These are phyloP conservation scores for Diorhabda elongata DNA, from an alignment of 1,140 invertebrate genomes.

Conservation along the genomic window DNA sequence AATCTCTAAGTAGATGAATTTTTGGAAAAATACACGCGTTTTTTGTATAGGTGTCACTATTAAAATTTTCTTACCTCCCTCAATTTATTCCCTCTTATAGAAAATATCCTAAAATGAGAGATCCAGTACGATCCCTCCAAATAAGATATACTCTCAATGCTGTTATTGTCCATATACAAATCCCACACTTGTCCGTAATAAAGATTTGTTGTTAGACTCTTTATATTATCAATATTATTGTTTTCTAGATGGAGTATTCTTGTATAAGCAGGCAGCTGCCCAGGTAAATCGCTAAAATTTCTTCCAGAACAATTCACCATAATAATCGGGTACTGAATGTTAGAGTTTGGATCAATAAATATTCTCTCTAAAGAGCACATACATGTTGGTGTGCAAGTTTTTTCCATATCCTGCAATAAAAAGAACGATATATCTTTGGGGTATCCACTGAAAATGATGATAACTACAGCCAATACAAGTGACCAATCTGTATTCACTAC, in stretches of 20 bases:
- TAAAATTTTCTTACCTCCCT: constrained; percentile 55
- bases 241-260: constrained; percentile 53
- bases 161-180: constrained; percentile 73
- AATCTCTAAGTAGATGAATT: too few species aligned
- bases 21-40: too few species aligned
- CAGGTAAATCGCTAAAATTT: constrained; percentile 51
- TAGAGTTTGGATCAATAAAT: constrained; percentile 43
- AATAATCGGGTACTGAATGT: constrained; percentile 48
- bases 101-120: constrained; percentile 67
- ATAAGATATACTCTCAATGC: constrained; percentile 62
- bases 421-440: background rate
- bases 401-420: constrained; percentile 31
- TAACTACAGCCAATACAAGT: too few species aligned
- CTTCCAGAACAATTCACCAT: constrained; percentile 56
- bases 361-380: constrained; percentile 49
- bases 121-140: constrained; percentile 76
- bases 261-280: constrained; percentile 54
- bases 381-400: constrained; percentile 41
- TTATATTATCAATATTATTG: constrained; percentile 47
- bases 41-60: background rate
- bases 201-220: constrained; percentile 58
- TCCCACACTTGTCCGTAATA: constrained; percentile 63
- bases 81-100: constrained; percentile 67
- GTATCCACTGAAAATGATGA: too few species aligned
- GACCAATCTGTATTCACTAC: too few species aligned